These are phyloP conservation scores for Coenonympha glycerion DNA, from an alignment of 2,888 invertebrate species.

Conservation along the genomic window DNA sequence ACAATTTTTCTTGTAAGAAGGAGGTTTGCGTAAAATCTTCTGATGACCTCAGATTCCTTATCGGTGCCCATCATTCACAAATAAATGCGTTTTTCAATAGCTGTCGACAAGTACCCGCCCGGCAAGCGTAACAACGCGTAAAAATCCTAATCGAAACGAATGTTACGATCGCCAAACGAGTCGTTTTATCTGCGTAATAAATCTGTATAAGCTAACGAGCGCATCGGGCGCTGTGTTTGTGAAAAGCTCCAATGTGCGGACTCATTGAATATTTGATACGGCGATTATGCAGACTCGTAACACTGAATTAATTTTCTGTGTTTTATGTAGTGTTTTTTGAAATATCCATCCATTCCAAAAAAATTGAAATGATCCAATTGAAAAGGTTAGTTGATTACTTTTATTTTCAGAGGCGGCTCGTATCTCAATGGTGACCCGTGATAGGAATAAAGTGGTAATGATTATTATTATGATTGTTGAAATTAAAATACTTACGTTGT, in stretches of 20 bases:
- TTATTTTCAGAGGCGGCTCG: too few relatives aligned
- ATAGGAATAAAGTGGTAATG: too few relatives aligned
- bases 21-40: too few relatives aligned
- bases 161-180: background rate
- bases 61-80: too few relatives aligned
- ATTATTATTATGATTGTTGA: too few relatives aligned
- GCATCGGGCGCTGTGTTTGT: background rate
- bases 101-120: background rate
- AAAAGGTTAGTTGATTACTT: too few relatives aligned
- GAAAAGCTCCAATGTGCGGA: background rate
- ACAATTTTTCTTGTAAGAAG: too few relatives aligned
- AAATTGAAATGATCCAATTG: too few relatives aligned
- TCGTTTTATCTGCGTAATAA: slow-evolving; percentile 5
- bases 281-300: background rate
- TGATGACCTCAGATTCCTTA: too few relatives aligned
- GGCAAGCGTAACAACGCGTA: background rate
- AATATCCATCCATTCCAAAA: too few relatives aligned
- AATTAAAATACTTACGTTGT: too few relatives aligned
- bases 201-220: background rate
- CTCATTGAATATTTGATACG: slow-evolving; percentile 4
- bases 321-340: background rate
- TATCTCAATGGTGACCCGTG: too few relatives aligned
- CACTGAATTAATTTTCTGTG: slow-evolving; percentile 1
- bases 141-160: slow-evolving; percentile 7
- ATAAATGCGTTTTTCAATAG: background rate